Percentiles rank a stretch among this genome's conserved stretches.
Evolutionary conservation across 2,888 invertebrate species (phyloP).

Genomic region (Stenotaenia linearis): DNA sequence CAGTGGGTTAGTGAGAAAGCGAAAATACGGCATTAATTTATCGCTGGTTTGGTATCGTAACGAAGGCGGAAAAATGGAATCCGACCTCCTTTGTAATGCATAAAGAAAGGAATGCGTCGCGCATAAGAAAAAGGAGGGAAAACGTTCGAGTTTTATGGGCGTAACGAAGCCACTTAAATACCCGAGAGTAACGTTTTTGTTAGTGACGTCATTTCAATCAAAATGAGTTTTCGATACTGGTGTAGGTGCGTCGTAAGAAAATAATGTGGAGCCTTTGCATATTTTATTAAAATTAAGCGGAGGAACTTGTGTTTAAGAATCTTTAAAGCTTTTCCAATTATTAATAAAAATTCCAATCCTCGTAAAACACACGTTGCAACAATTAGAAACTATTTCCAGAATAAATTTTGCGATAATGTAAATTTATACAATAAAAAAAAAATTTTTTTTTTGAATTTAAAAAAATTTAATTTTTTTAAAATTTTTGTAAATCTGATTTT

Average conservation of each 20-base stretch:
- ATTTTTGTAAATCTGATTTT: neutral
- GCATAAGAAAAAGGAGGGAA: neutral
- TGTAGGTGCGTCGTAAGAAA: neutral
- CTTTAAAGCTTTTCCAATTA: neutral
- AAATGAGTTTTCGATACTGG: neutral
- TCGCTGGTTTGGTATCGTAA: neutral
- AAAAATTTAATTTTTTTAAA: no score
- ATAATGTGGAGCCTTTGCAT: neutral
- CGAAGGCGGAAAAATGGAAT: conserved; percentile 1
- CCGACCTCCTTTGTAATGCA: neutral
- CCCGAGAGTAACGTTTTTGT: neutral
- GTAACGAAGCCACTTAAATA: conserved; percentile 1
- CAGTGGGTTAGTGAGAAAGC: neutral
- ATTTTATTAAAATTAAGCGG: neutral
- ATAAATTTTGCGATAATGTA: neutral
- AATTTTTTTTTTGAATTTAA: neutral
- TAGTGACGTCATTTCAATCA: conserved; percentile 7
- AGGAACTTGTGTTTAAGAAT: neutral
- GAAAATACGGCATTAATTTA: neutral
- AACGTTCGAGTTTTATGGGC: neutral
- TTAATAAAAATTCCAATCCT: conserved; percentile 8
- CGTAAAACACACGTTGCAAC: conserved; percentile 14
- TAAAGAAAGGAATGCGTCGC: neutral
- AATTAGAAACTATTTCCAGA: neutral
- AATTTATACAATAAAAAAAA: neutral